phyloP scores from a whole-genome alignment of 2,797 vertebrate species.

The Sebastes minor region DNA sequence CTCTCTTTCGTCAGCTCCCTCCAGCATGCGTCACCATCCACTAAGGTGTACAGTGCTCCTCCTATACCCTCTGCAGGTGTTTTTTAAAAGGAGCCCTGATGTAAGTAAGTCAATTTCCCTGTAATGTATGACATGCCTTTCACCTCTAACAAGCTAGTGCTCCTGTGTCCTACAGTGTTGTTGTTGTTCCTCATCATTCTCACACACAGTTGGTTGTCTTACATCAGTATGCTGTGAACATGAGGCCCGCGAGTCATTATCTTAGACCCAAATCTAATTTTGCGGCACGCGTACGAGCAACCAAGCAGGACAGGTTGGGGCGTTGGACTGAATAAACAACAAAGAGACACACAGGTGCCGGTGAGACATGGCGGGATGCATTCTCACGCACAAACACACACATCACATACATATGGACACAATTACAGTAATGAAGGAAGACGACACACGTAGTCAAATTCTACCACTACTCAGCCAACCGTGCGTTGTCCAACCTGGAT shows the following conservation, averaged over 20 bases:
- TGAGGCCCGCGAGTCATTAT: conserved; percentile 47
- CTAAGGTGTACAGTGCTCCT: background rate
- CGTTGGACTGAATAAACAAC: conserved; percentile 47
- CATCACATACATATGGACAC: background rate
- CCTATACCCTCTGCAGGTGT: conserved; percentile 34
- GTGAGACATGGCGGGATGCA: background rate
- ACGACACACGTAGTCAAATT: background rate
- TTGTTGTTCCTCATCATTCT: background rate
- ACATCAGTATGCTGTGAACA: conserved; percentile 51
- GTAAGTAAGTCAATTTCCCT: conserved; percentile 35
- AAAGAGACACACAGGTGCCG: conserved; percentile 14
- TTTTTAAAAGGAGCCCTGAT: conserved; percentile 45
- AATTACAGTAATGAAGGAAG: background rate
- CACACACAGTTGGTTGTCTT: background rate
- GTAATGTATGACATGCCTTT: conserved; percentile 20
- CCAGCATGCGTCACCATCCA: background rate
- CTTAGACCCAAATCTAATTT: conserved; percentile 69
- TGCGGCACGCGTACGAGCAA: conserved; percentile 18
- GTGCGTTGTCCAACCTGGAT: background rate
- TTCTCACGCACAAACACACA: background rate
- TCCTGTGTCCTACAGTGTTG: background rate
- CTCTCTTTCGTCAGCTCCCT: background rate
- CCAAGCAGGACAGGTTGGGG: background rate
- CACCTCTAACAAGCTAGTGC: conserved; percentile 16
- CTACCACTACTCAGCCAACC: background rate